Evolutionary conservation across 2,113 vertebrate genomes (phyloP), one percentile per base, ranked within the genome.

Genomic region (Oryzias celebensis): DNA sequence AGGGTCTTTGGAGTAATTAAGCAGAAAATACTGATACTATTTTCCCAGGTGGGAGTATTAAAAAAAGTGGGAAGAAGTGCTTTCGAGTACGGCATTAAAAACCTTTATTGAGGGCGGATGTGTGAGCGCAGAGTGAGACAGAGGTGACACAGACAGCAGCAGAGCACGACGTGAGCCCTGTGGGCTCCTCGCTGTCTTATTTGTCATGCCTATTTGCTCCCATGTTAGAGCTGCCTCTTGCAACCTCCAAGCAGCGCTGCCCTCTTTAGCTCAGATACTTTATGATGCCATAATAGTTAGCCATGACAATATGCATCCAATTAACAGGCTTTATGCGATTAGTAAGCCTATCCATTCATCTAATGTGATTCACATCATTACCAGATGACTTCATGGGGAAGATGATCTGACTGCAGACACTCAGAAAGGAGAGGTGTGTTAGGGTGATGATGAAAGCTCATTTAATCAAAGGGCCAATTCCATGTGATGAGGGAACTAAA

Each of bases 221-320:
- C 58, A 36, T 71, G 67, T 80, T 74, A 68, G 65, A 24, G 42
- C 50, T 54, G 66, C 71, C 71, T 58, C 65, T 57, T 59, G 48
- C 70, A 48, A 75, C 78, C 84, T 73, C 68, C 53, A 69, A 77
- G 76, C 65, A 77, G 78, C 54, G 23, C 69, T 57, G 41, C 77
- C 72, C 54, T 76, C 72, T 60, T 74, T 58, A 52, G 69, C 57
- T 36, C 48, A 3, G 42, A 22, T 62, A 46, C 74, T 81, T 83
- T 84, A 87, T 78, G 77, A 88, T 75, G 77, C 71, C 58, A 82
- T 84, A 88, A 89, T 76, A 82, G 83, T 85, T 83, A 76, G 64
- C 71, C 79, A 70, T 80, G 83, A 87, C 87, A 88, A 88, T 89
- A 87, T 78, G 83, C 81, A 86, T 89, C 86, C 83, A 89, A 87